Evolutionary conservation across 2,113 vertebrate genomes (phyloP), one percentile per base, ranked within the genome.

Genomic region (Limanda limanda): DNA sequence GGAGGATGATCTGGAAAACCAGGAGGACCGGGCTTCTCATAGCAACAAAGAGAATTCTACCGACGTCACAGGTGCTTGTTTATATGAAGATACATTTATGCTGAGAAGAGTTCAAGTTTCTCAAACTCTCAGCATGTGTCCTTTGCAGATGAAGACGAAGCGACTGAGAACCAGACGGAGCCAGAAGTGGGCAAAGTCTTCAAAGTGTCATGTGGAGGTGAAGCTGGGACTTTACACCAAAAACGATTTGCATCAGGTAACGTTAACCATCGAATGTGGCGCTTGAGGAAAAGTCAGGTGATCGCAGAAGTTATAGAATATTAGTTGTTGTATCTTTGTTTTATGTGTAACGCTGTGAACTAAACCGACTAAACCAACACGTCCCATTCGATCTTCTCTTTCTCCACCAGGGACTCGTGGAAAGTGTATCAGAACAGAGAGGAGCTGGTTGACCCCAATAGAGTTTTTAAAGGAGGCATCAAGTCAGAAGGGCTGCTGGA

Each of bases 351-450:
- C n/a, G n/a, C n/a, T n/a, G n/a, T n/a, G n/a, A n/a, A n/a, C n/a
- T n/a, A n/a, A n/a, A n/a, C n/a, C n/a, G n/a, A n/a, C n/a, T n/a
- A n/a, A n/a, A n/a, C n/a, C n/a, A n/a, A n/a, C n/a, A n/a, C n/a
- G n/a, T n/a, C n/a, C n/a, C n/a, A n/a, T n/a, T n/a, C n/a, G n/a
- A n/a, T n/a, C n/a, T n/a, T n/a, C n/a, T n/a, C n/a, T n/a, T n/a
- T n/a, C n/a, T n/a, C n/a, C n/a, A n/a, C n/a, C n/a, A n/a, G n/a
- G n/a, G n/a, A n/a, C n/a, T n/a, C n/a, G n/a, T n/a, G n/a, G n/a
- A 55, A 92, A 88, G 71, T 88, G 93, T 51, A 92, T 95, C 51
- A 91, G 94, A 1, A 95, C 91, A 0, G 91, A 92, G 57, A 67
- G n/a, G 2, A 48, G 57, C 17, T 95, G 94, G 94, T 40, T 94